Evolutionary conservation across 2,113 vertebrate genomes (phyloP).

Genomic region (Catharus fuscescens): DNA sequence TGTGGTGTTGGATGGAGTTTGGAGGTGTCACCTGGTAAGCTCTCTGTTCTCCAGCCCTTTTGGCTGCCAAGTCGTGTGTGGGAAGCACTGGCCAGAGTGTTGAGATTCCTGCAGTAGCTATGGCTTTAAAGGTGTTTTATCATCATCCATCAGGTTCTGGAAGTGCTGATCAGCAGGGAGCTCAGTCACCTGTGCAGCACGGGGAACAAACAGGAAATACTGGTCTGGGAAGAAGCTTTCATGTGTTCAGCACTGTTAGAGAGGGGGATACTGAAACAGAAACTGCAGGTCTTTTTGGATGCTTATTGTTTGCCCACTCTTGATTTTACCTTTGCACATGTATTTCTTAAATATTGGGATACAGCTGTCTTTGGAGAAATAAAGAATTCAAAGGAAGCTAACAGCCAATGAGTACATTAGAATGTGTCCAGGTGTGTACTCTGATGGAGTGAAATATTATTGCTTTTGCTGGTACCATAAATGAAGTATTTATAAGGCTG

Average conservation of each 20-base stretch:
- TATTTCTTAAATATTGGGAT: neutral
- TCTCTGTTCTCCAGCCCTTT: neutral
- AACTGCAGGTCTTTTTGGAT: neutral
- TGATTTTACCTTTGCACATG: neutral
- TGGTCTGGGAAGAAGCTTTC: neutral
- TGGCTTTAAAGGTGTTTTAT: neutral
- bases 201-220: neutral
- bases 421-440: neutral
- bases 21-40: neutral
- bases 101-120: neutral
- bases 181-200: neutral
- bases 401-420: accelerated
- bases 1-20: neutral
- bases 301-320: neutral
- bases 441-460: neutral
- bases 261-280: neutral
- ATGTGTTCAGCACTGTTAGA: neutral
- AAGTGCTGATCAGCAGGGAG: neutral
- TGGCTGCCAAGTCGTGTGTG: neutral
- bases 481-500: neutral
- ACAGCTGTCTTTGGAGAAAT: neutral
- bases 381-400: neutral
- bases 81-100: neutral
- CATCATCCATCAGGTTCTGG: neutral
- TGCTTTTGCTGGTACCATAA: neutral